Conservation (phyloP, 2,113 vertebrate genomes). For the Pseudopipra pipra region DNA sequence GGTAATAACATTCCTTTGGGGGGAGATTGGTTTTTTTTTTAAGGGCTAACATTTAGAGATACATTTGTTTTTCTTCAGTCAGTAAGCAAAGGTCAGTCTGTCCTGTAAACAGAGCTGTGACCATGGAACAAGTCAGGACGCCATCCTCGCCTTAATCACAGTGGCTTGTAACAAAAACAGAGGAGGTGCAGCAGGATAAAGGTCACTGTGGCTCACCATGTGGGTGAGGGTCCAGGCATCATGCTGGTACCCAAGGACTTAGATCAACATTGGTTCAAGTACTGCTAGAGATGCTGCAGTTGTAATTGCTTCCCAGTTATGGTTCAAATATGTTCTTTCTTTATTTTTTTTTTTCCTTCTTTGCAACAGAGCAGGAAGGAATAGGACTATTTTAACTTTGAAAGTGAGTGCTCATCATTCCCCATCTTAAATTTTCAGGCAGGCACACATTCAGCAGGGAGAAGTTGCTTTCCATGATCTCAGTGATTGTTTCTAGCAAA, state of each 20-base stretch:
- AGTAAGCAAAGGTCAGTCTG: constrained; percentile 13
- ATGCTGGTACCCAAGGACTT: neutral
- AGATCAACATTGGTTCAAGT: neutral
- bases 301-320: neutral
- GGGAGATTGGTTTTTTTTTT: neutral
- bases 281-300: neutral
- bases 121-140: neutral
- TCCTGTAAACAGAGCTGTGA: neutral
- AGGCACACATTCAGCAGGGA: neutral
- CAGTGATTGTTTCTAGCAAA: neutral
- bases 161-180: neutral
- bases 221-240: neutral
- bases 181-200: neutral
- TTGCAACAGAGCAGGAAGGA: neutral
- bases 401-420: neutral
- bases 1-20: neutral
- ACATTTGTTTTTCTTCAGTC: neutral
- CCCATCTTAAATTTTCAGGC: neutral
- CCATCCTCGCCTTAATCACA: neutral
- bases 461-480: neutral
- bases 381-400: neutral
- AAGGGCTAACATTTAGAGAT: neutral
- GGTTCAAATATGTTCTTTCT: neutral
- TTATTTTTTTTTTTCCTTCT: neutral
- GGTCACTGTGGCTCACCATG: neutral